Evolutionary conservation across 1,140 invertebrate genomes (phyloP), one percentile per base, ranked within the genome.

Genomic region (Cataglyphis hispanica): DNA sequence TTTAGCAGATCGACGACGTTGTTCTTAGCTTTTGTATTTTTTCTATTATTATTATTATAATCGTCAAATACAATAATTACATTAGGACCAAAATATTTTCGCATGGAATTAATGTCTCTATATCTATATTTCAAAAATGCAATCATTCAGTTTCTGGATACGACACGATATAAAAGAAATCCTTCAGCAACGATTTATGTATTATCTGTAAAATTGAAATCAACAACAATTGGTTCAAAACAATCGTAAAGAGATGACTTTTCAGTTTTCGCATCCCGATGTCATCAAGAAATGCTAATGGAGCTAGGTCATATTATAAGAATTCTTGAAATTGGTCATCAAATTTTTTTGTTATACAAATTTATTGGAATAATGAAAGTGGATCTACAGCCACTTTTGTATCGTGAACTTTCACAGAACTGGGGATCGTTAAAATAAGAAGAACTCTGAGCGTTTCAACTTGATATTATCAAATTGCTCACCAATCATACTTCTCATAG

Each of bases 1-100:
- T 37, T 66, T 37, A n/a, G 63, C 19, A 37, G 6, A 66, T 66
- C n/a, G n/a, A 66, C 64, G 64, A 31, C 64, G n/a, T 22, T 66
- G 64, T 13, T 66, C 64, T 10, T 66, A 4, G 34, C 8, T 66
- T 66, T 66, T 66, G 5, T 66, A 66, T 11, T 66, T 22, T 66
- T 66, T 1, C 8, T 22, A 66, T 11, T 40, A 13, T 66, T 40
- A 13, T 66, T 2, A 66, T 43, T 22, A 5, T 43, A 43, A 22
- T 34, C n/a, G 64, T 66, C 64, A 6, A 66, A 66, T 13, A 66
- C 64, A 22, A 66, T 5, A 11, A 6, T 40, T 11, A 11, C n/a
- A 13, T 66, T 40, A 13, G 10, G 2, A 5, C 64, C 64, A 0
- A 66, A 66, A 37, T 66, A 34, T 1, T 5, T 66, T 3, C 1